Conservation (phyloP, 2,113 vertebrate genomes). For the Mixornis gularis region DNA sequence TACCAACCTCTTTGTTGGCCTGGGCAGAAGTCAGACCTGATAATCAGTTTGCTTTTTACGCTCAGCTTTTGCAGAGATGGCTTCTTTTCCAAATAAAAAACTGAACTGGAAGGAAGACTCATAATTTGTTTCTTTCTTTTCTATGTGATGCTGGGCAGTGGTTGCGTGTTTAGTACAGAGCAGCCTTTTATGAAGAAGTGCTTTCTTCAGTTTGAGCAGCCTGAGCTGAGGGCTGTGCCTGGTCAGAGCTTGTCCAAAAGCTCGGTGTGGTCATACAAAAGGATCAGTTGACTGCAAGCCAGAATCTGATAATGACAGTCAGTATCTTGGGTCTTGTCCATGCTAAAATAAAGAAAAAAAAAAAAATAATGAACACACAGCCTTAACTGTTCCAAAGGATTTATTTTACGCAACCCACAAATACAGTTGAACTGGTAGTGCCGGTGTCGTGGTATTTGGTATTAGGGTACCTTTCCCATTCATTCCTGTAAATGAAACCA, state of each 20-base stretch:
- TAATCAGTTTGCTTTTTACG: not conserved
- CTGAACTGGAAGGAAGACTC: not conserved
- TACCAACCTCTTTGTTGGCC: not conserved
- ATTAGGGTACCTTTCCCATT: not conserved
- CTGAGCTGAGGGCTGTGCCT: not conserved
- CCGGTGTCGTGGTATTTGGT: not conserved
- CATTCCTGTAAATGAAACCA: not conserved
- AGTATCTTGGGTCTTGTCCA: not conserved
- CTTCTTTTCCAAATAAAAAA: not conserved
- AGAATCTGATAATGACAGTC: not conserved
- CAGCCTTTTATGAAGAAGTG: not conserved
- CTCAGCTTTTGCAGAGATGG: not conserved
- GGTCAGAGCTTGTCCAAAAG: fast-evolving
- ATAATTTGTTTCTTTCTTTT: not conserved
- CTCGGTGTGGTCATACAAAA: not conserved
- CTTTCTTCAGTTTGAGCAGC: not conserved
- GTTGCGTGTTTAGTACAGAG: not conserved
- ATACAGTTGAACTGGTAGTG: not conserved
- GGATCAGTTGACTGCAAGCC: not conserved
- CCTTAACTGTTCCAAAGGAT: not conserved
- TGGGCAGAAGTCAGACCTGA: not conserved
- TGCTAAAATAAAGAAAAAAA: not conserved
- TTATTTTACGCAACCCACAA: not conserved
- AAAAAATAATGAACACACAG: too few relatives aligned
- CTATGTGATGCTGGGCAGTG: not conserved